Evolutionary conservation across 2,113 vertebrate species (phyloP), one percentile per base, ranked within the genome.

Genomic region (Mobula birostris): DNA sequence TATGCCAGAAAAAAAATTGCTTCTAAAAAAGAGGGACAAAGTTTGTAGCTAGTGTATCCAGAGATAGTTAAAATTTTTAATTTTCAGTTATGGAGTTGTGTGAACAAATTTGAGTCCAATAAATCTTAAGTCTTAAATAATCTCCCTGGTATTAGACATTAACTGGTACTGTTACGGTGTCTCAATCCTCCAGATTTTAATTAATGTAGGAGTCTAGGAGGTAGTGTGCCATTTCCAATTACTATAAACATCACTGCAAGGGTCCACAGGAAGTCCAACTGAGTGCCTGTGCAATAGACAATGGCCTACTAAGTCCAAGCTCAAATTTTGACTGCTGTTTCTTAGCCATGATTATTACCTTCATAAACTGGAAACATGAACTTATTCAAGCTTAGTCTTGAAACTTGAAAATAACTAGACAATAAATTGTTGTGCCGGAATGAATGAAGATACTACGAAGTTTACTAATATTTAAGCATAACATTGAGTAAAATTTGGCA

Each of bases 401-500:
- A 92, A 92, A 92, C 19, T 14, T 74, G 66, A 48, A 92, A 92
- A 27, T 29, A 92, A 68, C 21, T 32, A 8, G 36, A 19, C 19
- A 48, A 68, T 68, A 91, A 92, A 92, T 68, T 48, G 36, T 21
- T 70, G 17, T 70, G 40, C 14, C 24, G 36, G 72, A 74, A 36
- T 72, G 90, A 72, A 90, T 68, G 32, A 92, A 40, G 2, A 3
- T 19, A 72, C 32, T 48, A 90, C 61, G 32, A 92, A 7, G 32
- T 7, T 40, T 24, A 68, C 88, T 70, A 15, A 70, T 6, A 19
- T 48, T 40, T 72, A 91, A 74, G 48, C 56, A 36, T 40, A 92
- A 48, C n/a, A 48, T 72, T 24, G 90, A 92, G 40, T 92, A 40
- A 92, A 72, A 48, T 11, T 92, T 92, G 90, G 61, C 87, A 87